These are phyloP conservation scores for Chaetoderma sp. DNA, from an alignment of 2,888 invertebrate species.

Conservation along the genomic window DNA sequence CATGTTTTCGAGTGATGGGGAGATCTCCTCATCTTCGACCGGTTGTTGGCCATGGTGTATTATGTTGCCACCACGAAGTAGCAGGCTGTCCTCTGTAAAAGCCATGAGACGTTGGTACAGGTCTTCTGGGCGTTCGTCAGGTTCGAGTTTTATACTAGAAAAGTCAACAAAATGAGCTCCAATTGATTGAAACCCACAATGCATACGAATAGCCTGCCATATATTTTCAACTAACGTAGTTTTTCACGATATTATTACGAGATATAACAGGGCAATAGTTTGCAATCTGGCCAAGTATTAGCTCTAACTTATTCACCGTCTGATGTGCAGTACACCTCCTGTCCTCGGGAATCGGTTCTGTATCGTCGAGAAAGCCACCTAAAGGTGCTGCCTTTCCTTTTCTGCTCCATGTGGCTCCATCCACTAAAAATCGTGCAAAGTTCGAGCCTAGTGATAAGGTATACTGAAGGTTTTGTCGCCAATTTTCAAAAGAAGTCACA, in stretches of 20 bases:
- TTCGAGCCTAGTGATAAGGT: slow-evolving; percentile 20
- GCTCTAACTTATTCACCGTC: slow-evolving; percentile 29
- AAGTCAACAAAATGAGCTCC: slow-evolving; percentile 36
- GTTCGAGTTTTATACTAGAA: slow-evolving; percentile 24
- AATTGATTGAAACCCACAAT: slow-evolving; percentile 35
- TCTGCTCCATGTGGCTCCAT: slow-evolving; percentile 31
- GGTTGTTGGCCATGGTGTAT: slow-evolving; percentile 30
- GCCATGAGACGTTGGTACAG: slow-evolving; percentile 33
- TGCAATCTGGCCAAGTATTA: slow-evolving; percentile 36
- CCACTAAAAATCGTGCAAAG: slow-evolving; percentile 20
- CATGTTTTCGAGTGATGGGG: slow-evolving; percentile 26
- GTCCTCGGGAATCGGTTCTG: neutral
- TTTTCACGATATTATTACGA: slow-evolving; percentile 30
- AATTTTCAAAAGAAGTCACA: slow-evolving; percentile 25
- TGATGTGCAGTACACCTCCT: slow-evolving; percentile 24
- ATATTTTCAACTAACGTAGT: slow-evolving; percentile 26
- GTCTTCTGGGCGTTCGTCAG: slow-evolving; percentile 34
- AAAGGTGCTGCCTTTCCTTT: slow-evolving; percentile 20
- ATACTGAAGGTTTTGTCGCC: slow-evolving; percentile 18
- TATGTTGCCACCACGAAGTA: slow-evolving; percentile 21
- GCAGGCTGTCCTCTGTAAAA: slow-evolving; percentile 35
- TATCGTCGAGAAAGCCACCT: slow-evolving; percentile 27
- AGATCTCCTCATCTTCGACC: slow-evolving; percentile 21
- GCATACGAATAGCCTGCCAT: slow-evolving; percentile 32
- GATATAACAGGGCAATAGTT: slow-evolving; percentile 34